Evolutionary conservation across 1,140 invertebrate species (phyloP), one percentile per base, ranked within the genome.

Genomic region (Proctacanthus coquilletti): DNA sequence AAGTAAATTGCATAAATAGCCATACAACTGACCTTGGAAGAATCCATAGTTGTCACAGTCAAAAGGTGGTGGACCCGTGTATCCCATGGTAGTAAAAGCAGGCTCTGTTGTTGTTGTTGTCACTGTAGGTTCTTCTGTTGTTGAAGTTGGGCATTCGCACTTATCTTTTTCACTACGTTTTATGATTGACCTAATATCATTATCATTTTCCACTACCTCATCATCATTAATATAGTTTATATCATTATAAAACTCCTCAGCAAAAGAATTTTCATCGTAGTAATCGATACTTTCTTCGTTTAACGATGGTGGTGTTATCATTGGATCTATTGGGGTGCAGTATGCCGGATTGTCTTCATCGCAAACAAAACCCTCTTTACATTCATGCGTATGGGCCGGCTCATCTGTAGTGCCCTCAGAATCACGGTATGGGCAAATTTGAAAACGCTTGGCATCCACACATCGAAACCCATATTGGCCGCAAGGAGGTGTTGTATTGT

Each of bases 341-440:
- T 35, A 35, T 5, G 34, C 34, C 20, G 34, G 34, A 14, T 35
- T 35, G 17, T 35, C 34, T 19, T 35, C 34, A 35, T 35, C 34
- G 13, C 34, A 35, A 18, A 35, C 19, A 20, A 13, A 10, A 11
- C 18, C 14, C 9, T 35, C 34, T 5, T 5, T n/a, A 20, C 34
- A 35, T 35, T 35, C 18, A 18, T 19, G 34, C 5, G 20, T 14
- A 9, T 13, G 11, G 17, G 17, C 15, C n/a, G 15, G 15, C 5
- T 15, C 34, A 10, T 35, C 34, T 8, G 15, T 20, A 13, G 10
- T 15, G 10, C 19, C 34, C 10, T 35, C 34, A n/a, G n/a, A n/a
- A n/a, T n/a, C n/a, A 5, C 5, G 5, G 17, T 18, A 18, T 5
- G 34, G 11, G 14, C 34, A 35, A 13, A 35, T 18, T 35, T 35